Evolutionary conservation across 2,797 vertebrate genomes (phyloP).

Genomic region (Enteromius radiatus): DNA sequence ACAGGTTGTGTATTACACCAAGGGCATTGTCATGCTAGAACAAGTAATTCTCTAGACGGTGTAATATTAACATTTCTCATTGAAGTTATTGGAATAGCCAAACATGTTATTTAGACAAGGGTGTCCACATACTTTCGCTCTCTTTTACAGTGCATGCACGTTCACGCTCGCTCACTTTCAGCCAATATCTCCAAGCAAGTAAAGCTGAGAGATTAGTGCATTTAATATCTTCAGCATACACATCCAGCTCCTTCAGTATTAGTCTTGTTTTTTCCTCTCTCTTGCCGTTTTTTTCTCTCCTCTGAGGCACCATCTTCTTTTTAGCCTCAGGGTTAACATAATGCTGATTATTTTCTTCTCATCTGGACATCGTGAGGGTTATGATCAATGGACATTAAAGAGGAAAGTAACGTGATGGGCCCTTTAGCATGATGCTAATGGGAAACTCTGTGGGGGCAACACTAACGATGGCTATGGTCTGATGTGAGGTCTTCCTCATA

Average conservation of each 20-base stretch:
- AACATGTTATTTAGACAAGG: constrained; percentile 2
- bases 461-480: constrained; percentile 15
- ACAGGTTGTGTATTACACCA: background rate
- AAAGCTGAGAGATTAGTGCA: constrained; percentile 24
- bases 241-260: background rate
- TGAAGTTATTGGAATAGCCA: background rate
- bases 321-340: constrained; percentile 55
- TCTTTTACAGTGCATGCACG: constrained; percentile 5
- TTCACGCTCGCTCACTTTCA: constrained; percentile 13
- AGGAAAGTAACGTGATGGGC: constrained; percentile 12
- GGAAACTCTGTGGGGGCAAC: constrained; percentile 19
- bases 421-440: constrained; percentile 30
- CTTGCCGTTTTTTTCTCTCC: constrained; percentile 13
- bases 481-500: constrained; percentile 24
- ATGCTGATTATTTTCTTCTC: constrained; percentile 51
- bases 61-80: constrained; percentile 5
- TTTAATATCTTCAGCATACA: constrained; percentile 21
- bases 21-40: background rate
- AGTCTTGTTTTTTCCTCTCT: constrained; percentile 30
- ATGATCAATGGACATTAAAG: constrained; percentile 47
- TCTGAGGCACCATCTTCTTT: constrained; percentile 38
- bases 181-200: constrained; percentile 19
- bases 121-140: background rate
- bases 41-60: background rate
- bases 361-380: constrained; percentile 35